Evolutionary conservation across 2,797 vertebrate species (phyloP), one percentile per base, ranked within the genome.

Genomic region (Merluccius polli): DNA sequence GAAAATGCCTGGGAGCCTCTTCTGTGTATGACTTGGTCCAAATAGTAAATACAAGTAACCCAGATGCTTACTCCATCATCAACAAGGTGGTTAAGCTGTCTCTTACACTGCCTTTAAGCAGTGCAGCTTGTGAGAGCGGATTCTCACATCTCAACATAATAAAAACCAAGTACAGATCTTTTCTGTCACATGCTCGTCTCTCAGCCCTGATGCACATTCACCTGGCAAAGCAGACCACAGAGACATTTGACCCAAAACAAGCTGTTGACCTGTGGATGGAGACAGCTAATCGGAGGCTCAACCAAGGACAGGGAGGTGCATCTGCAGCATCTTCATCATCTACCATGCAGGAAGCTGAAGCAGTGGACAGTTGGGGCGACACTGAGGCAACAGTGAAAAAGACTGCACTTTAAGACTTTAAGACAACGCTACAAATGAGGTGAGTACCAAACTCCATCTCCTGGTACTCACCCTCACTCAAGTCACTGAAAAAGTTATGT

Each of bases 141-240:
- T n/a, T n/a, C n/a, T n/a, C n/a, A 71, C 69, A 30, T 71, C 27
- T 70, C 15, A 70, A 30, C 27, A 35, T 35, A 30, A 71, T 71
- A 35, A 35, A 59, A 59, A 59, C 48, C 48, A 30, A 71, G 27
- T 30, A 71, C 33, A 71, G 48, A 59, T 59, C 48, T 59, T 11
- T 16, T 33, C 74, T 78, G 65, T 78, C 77, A 76, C 52, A 76
- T 63, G 8, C 27, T 71, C 74, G 7, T n/a, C 77, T 81, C 65
- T 70, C 41, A 71, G 38, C 73, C 29, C 73, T 76, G 74, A 76
- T n/a, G n/a, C n/a, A n/a, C n/a, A n/a, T n/a, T n/a, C 48, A 59
- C 48, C 9, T 59, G 48, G n/a, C 48, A 5, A 59, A 59, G 21
- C 2, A 5, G 21, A n/a, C 18, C 18, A 6, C 18, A 59, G 48